Conservation (phyloP, 2,888 invertebrate species). For the Galeruca laticollis region DNA sequence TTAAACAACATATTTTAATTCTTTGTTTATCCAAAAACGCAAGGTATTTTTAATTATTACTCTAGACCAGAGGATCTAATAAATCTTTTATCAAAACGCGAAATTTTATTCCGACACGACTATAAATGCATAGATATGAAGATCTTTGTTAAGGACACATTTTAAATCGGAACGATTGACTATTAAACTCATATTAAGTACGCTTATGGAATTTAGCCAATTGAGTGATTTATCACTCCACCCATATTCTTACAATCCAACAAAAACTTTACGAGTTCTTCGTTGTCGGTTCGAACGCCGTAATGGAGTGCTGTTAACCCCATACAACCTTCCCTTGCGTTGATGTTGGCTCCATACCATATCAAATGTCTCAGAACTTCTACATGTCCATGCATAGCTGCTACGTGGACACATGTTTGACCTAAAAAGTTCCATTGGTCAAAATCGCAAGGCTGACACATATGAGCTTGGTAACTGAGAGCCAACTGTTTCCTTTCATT, state of each 20-base stretch:
- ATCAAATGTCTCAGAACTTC: conserved; percentile 80
- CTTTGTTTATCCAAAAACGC: no score
- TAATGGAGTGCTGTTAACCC: conserved; percentile 86
- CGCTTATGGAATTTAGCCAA: no score
- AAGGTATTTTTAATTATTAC: no score
- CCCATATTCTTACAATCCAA: conserved; percentile 73
- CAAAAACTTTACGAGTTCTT: conserved; percentile 73
- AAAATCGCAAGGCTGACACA: conserved; percentile 69
- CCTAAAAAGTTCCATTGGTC: conserved; percentile 90
- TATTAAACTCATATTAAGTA: no score
- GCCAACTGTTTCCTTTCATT: conserved; percentile 61
- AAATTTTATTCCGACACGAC: no score
- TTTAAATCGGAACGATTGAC: no score
- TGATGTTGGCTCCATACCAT: conserved; percentile 85
- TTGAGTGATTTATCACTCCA: no score
- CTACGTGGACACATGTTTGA: conserved; percentile 87
- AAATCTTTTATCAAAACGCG: no score
- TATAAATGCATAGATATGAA: no score
- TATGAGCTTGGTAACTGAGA: conserved; percentile 60
- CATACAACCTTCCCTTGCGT: conserved; percentile 82
- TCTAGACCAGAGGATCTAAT: no score
- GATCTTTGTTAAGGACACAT: no score
- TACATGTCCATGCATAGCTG: conserved; percentile 80
- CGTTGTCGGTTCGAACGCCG: conserved; percentile 77
- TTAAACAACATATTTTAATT: no score